Conservation (phyloP, 2,888 invertebrate genomes). For the Dicroscelio sp. region DNA sequence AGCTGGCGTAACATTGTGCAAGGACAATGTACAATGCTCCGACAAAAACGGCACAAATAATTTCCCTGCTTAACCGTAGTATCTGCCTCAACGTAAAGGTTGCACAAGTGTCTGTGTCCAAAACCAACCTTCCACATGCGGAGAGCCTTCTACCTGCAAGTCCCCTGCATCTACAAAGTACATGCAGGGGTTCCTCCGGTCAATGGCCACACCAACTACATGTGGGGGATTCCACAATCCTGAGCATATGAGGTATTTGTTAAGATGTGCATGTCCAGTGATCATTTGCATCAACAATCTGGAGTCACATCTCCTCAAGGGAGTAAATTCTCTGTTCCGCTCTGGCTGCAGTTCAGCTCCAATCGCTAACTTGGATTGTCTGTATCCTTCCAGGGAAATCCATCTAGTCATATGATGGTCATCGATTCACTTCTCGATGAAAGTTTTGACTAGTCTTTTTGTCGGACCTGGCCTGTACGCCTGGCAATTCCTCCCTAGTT, state of each 20-base stretch:
- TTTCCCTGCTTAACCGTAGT: no score
- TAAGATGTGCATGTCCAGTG: slow-evolving; percentile 21
- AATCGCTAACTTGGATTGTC: neutral
- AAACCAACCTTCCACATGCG: no score
- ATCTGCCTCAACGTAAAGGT: no score
- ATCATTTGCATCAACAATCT: neutral
- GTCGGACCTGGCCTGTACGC: neutral
- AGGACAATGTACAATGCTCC: no score
- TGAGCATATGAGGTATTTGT: neutral
- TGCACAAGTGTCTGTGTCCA: no score
- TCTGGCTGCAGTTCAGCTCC: neutral
- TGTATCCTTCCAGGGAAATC: neutral
- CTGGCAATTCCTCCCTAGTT: neutral
- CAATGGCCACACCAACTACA: neutral
- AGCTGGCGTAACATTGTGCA: no score
- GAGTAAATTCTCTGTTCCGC: neutral
- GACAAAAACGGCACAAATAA: no score
- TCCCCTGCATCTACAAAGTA: no score
- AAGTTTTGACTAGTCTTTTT: neutral
- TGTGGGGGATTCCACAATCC: neutral
- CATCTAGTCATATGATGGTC: neutral
- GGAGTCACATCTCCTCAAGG: neutral
- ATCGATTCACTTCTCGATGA: neutral
- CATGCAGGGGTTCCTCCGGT: slow-evolving; percentile 10
- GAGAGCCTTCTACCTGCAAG: no score